Conservation (phyloP, 2,888 invertebrate genomes). For the Linhomoeus sp. region DNA sequence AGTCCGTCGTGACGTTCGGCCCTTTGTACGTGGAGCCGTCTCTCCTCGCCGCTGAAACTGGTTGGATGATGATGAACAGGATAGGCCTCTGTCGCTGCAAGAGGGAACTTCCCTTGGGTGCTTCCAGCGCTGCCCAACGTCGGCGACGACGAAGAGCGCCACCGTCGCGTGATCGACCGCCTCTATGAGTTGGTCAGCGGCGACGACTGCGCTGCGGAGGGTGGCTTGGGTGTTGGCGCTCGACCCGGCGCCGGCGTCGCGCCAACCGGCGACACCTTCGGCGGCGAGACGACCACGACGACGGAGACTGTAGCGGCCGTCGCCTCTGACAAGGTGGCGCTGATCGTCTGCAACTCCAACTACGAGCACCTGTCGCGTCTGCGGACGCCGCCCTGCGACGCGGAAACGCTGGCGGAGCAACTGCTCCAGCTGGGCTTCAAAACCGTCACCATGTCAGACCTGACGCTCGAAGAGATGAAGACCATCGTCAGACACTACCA, state of each 20-base stretch:
- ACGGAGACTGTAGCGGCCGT: background rate
- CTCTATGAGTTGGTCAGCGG: too few relatives aligned
- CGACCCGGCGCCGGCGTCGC: background rate
- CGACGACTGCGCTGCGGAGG: too few relatives aligned
- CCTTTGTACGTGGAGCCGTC: too few relatives aligned
- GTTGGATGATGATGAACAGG: too few relatives aligned
- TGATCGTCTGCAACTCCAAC: constrained; percentile 31
- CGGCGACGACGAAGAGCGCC: too few relatives aligned
- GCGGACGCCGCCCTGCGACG: constrained; percentile 26
- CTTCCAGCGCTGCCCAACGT: too few relatives aligned
- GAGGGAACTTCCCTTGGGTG: too few relatives aligned
- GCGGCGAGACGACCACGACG: background rate
- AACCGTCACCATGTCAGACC: constrained; percentile 31
- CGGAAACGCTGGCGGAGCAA: constrained; percentile 25
- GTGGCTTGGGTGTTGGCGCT: background rate
- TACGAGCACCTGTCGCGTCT: constrained; percentile 23
- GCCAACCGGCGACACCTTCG: background rate
- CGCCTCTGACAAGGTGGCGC: constrained; percentile 29
- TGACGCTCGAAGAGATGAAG: constrained; percentile 30
- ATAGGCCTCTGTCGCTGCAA: too few relatives aligned
- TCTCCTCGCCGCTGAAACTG: too few relatives aligned
- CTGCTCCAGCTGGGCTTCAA: constrained; percentile 28
- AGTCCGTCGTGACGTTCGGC: background rate
- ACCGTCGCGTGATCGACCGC: too few relatives aligned
- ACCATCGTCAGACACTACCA: constrained; percentile 29